Percentiles rank a stretch among this genome's conserved stretches.
These are phyloP conservation scores for Isichthys henryi DNA, from an alignment of 2,113 vertebrate species.

Conservation along the genomic window DNA sequence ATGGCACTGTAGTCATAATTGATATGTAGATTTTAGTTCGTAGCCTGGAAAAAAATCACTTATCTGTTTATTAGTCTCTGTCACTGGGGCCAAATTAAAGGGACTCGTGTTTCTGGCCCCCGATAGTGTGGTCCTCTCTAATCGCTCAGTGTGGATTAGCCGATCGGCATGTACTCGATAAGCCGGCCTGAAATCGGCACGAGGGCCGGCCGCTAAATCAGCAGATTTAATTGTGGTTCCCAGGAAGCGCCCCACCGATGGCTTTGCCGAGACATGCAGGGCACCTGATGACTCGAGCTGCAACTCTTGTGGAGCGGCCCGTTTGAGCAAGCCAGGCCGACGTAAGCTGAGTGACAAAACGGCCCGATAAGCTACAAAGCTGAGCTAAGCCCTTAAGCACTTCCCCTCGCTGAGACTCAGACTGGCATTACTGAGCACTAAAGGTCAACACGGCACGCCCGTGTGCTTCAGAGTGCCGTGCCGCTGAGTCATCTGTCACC, in stretches of 20 bases:
- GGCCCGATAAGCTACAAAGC: constrained; percentile 24
- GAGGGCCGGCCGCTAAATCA: not conserved
- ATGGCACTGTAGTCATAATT: not conserved
- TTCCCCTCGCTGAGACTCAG: constrained; percentile 10
- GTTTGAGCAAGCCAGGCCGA: not conserved
- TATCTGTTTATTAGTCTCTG: not conserved
- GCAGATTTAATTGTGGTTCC: not conserved
- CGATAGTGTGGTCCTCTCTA: not conserved
- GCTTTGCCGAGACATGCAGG: not conserved
- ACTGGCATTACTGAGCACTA: constrained; percentile 14
- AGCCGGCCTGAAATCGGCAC: not conserved
- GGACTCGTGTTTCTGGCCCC: not conserved
- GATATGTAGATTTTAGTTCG: not conserved
- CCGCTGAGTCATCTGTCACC: not conserved
- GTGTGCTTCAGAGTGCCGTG: not conserved
- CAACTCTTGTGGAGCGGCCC: not conserved
- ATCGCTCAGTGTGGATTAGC: not conserved
- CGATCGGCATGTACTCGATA: not conserved
- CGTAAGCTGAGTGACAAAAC: constrained; percentile 20
- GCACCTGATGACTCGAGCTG: not conserved
- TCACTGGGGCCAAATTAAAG: not conserved
- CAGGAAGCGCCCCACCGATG: not conserved
- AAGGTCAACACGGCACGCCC: not conserved
- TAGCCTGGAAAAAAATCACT: not conserved
- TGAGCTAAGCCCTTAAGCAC: constrained; percentile 22